Base-by-base conservation (phyloP, 2,113 vertebrate genomes). In the Hystrix cristata region DNA sequence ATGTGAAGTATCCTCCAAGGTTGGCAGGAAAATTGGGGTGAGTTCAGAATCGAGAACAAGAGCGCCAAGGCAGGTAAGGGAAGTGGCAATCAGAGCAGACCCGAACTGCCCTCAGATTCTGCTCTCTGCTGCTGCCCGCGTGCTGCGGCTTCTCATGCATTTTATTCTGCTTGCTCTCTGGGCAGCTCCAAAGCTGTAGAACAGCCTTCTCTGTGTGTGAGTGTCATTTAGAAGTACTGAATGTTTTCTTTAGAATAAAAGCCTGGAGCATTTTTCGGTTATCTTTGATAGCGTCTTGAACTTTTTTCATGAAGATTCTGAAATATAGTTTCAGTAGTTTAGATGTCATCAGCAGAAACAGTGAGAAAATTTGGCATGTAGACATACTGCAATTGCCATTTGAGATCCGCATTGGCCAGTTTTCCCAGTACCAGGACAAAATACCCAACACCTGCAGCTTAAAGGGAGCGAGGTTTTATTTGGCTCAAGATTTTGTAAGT, bases 201-300 rank as follows among this genome's bases (percentile, higher is more conserved):
- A 91, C 31, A 74, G 16, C 55, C n/a, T 90, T 87, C 43, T 27
- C 43, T 27, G n/a, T 83, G n/a, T 87, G n/a, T n/a, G 67, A 53
- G 27, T 46, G 4, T 8, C 46, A 79, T 93, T 31, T 79, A 78
- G 67, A 80, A 81, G 14, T 51, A 79, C 53, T 62, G 67, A 59
- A 78, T 81, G 72, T 59, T 87, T 95, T 97, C 64, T 96, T 65
- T 84, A 96, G 89, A 97, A 76, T 74, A 95, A 51, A 97, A 31
- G 57, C 51, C 48, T 96, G 34, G 29, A 76, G 27, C 74, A 96
- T 46, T 95, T 95, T 97, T 64, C 60, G 97, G n/a, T 62, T 97
- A 16, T 82, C 7, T 89, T 95, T 59, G 9, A 62, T 67, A 60
- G 13, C 6, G 21, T 92, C 89, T 84, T 98, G 64, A 81, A 97